Conservation (phyloP, 2,113 vertebrate species). For the Brachyhypopomus gauderio region DNA sequence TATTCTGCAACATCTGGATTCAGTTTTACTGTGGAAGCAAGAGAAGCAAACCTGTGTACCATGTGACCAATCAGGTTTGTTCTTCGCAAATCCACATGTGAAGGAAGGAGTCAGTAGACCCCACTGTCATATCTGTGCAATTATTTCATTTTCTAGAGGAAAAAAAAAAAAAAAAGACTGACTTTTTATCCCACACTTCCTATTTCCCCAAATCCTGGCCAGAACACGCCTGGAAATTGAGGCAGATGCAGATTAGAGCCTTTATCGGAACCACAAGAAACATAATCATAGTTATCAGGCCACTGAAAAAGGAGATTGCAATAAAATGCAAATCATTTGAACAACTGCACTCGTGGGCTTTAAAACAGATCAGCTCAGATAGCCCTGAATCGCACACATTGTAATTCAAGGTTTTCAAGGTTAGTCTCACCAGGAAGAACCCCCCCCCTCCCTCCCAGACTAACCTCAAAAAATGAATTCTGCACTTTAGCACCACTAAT, state of each 20-base stretch:
- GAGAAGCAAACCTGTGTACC: neutral
- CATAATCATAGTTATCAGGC: neutral
- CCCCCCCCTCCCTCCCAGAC: slow-evolving; percentile 1
- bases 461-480: slow-evolving; percentile 14
- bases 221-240: neutral
- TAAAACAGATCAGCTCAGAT: neutral
- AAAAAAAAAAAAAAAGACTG: neutral
- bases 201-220: neutral
- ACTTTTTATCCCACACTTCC: neutral
- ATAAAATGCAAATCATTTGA: slow-evolving; percentile 12
- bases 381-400: slow-evolving; percentile 8
- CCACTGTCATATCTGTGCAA: neutral
- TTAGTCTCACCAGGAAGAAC: neutral
- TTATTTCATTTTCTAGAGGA: neutral
- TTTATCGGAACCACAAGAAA: neutral
- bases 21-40: neutral
- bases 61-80: neutral
- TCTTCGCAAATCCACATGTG: neutral
- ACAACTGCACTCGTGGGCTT: neutral
- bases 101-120: neutral
- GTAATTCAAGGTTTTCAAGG: slow-evolving; percentile 34
- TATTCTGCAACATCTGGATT: neutral
- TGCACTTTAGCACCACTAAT: slow-evolving; percentile 14
- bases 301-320: neutral
- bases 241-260: neutral